Conservation (phyloP, 2,797 vertebrate genomes). For the Gymnoscopelus braueri region DNA sequence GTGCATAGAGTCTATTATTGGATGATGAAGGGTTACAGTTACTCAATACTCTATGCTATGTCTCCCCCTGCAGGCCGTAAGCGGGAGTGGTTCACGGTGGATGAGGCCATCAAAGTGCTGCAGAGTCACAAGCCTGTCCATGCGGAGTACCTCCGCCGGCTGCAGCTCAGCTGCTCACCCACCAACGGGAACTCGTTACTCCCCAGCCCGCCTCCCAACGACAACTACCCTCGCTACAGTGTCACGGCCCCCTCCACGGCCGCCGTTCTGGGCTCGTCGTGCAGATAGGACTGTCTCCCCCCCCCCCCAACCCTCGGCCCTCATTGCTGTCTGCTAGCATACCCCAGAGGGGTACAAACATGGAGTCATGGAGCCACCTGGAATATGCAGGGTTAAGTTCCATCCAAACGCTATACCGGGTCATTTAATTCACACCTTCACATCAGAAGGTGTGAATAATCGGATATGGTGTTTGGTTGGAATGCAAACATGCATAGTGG, state of each 20-base stretch:
- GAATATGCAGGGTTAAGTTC: too few relatives aligned
- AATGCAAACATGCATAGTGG: too few relatives aligned
- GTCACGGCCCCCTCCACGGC: slow-evolving; percentile 70
- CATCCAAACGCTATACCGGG: too few relatives aligned
- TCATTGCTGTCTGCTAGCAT: too few relatives aligned
- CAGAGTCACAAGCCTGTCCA: slow-evolving; percentile 98
- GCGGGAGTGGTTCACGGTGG: slow-evolving; percentile 98
- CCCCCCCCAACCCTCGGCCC: background rate
- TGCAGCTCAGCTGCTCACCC: slow-evolving; percentile 92
- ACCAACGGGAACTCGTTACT: slow-evolving; percentile 93
- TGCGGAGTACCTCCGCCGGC: slow-evolving; percentile 94
- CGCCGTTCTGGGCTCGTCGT: slow-evolving; percentile 84
- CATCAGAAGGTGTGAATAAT: too few relatives aligned
- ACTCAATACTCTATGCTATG: slow-evolving; percentile 11
- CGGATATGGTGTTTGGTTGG: too few relatives aligned
- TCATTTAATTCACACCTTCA: too few relatives aligned
- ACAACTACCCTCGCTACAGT: slow-evolving; percentile 89
- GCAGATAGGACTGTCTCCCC: slow-evolving; percentile 81
- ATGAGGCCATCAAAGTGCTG: slow-evolving; percentile 96
- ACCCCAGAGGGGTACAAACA: too few relatives aligned
- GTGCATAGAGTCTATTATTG: too few relatives aligned
- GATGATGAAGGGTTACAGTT: too few relatives aligned
- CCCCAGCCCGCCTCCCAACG: slow-evolving; percentile 82
- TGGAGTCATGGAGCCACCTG: too few relatives aligned
- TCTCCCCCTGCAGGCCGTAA: slow-evolving; percentile 89